Conservation (phyloP, 2,113 vertebrate species). For the Macroglossus sobrinus region DNA sequence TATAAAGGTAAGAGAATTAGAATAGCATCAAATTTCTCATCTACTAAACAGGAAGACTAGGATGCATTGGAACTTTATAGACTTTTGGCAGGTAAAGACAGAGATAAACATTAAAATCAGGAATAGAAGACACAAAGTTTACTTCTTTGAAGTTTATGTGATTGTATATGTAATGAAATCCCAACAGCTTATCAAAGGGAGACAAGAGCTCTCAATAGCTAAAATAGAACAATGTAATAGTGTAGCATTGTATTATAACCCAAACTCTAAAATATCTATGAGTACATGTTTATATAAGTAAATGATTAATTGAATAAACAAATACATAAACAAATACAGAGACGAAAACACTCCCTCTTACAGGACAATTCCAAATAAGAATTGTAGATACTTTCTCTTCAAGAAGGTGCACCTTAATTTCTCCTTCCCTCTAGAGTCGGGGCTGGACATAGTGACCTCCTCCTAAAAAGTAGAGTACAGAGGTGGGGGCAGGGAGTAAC, state of each 20-base stretch:
- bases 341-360: background rate
- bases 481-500: no score
- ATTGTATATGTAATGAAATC: background rate
- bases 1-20: background rate
- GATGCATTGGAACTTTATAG: background rate
- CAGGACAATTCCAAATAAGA: background rate
- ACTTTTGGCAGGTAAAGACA: background rate
- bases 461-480: background rate
- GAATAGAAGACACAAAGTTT: background rate
- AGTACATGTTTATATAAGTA: background rate
- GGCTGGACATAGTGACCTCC: background rate
- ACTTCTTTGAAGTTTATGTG: background rate
- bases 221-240: background rate
- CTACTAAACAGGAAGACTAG: background rate
- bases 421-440: background rate
- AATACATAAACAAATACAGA: background rate
- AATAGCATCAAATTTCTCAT: background rate
- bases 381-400: background rate
- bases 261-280: background rate
- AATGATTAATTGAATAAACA: background rate
- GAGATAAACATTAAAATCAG: background rate
- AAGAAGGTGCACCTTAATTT: background rate
- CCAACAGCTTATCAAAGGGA: background rate
- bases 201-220: no score
- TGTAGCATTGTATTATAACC: background rate